phyloP scores from a whole-genome alignment of 2,113 vertebrate genomes.

The Eurystomus gularis region DNA sequence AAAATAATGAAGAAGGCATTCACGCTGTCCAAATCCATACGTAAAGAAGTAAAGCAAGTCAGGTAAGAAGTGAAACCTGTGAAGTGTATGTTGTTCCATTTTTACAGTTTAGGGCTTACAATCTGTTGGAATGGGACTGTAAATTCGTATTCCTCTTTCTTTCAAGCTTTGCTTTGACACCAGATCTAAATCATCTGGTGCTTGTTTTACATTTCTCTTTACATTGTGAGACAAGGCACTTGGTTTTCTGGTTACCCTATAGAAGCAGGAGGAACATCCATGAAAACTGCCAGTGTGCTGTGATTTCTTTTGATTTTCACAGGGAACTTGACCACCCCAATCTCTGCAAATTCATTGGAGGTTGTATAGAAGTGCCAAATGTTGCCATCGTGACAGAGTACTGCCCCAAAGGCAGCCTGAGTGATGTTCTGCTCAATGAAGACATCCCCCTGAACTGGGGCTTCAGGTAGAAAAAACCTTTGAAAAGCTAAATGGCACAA shows the following conservation, averaged over 20 bases:
- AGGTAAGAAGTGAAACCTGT: conserved; percentile 69
- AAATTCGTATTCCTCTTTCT: not conserved
- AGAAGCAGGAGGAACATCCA: not conserved
- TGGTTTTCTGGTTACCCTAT: not conserved
- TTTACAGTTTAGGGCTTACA: not conserved
- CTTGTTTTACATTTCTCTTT: not conserved
- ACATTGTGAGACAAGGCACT: not conserved
- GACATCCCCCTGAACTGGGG: conserved; percentile 87
- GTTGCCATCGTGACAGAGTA: conserved; percentile 86
- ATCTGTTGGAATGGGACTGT: not conserved
- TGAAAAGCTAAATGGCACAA: not conserved
- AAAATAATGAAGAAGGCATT: conserved; percentile 82
- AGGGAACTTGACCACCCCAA: conserved; percentile 89
- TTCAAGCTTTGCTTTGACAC: not conserved
- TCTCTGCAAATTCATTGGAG: conserved; percentile 86
- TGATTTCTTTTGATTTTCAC: conserved; percentile 50
- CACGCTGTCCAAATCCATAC: conserved; percentile 80
- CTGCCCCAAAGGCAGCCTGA: conserved; percentile 86
- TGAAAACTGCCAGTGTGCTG: not conserved
- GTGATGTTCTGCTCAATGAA: conserved; percentile 81
- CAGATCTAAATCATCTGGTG: not conserved
- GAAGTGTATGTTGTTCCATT: not conserved
- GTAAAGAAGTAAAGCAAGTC: conserved; percentile 85
- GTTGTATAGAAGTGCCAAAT: conserved; percentile 81
- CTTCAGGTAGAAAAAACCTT: conserved; percentile 75